phyloP scores from a whole-genome alignment of 2,113 vertebrate species.

The Sminthopsis crassicaudata region DNA sequence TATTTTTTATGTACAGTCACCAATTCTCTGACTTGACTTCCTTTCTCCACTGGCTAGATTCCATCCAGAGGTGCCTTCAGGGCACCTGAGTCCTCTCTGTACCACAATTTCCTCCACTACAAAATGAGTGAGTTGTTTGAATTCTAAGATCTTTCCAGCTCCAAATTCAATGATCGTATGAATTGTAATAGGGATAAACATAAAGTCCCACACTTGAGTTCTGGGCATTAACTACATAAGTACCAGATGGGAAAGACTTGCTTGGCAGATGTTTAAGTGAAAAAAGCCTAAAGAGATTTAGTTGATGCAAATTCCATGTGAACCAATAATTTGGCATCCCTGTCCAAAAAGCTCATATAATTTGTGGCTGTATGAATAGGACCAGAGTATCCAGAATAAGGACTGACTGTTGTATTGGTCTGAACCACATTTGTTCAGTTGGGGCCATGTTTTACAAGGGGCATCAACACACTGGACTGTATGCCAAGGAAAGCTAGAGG shows the following conservation, averaged over 20 bases:
- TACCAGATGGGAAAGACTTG: slow-evolving; percentile 2
- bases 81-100: not conserved
- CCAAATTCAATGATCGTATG: not conserved
- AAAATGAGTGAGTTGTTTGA: not conserved
- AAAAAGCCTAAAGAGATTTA: not conserved
- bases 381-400: not conserved
- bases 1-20: not conserved
- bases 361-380: not conserved
- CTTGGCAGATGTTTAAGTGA: not conserved
- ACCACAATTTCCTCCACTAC: not conserved
- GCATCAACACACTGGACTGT: not conserved
- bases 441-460: not conserved
- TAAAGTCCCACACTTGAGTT: not conserved
- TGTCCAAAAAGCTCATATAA: not conserved
- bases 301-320: not conserved
- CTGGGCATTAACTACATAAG: not conserved
- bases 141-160: not conserved
- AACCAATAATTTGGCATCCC: not conserved
- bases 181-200: not conserved
- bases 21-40: not conserved
- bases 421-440: not conserved
- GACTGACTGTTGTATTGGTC: not conserved
- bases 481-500: not conserved
- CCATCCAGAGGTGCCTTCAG: not conserved
- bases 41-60: not conserved